These are phyloP conservation scores for Phoebastria nigripes DNA, from an alignment of 2,797 vertebrate species.

Conservation along the genomic window DNA sequence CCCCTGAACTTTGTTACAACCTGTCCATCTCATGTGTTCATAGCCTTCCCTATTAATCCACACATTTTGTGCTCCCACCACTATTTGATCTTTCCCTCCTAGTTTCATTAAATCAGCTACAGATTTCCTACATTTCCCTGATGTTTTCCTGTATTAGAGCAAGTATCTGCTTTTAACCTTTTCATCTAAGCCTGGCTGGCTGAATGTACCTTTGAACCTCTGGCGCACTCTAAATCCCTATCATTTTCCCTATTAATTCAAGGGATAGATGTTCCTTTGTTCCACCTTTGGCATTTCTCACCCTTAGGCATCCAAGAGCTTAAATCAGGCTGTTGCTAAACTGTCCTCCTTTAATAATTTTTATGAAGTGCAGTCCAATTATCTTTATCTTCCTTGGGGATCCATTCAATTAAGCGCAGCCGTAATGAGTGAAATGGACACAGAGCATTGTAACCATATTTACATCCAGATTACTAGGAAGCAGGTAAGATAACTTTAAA, in stretches of 20 bases:
- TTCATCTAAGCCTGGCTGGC: background rate
- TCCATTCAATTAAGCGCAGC: conserved; percentile 64
- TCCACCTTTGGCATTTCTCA: conserved; percentile 32
- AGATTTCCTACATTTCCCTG: background rate
- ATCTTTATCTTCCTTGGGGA: conserved; percentile 66
- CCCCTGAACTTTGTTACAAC: background rate
- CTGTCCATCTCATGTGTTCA: background rate
- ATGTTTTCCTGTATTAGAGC: background rate
- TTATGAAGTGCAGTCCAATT: conserved; percentile 70
- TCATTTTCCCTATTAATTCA: background rate
- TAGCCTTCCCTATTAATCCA: background rate
- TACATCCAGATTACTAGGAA: conserved; percentile 59
- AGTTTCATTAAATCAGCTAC: background rate
- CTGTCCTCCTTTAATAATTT: conserved; percentile 54
- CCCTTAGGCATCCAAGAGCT: conserved; percentile 4
- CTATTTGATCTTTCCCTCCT: background rate
- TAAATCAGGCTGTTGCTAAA: conserved; percentile 30
- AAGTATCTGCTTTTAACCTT: conserved; percentile 29
- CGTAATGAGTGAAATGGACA: conserved; percentile 60
- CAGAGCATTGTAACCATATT: conserved; percentile 49
- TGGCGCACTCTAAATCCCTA: background rate
- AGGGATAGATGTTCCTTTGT: conserved; percentile 2
- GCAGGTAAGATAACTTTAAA: conserved; percentile 66
- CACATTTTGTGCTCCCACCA: background rate
- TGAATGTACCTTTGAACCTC: background rate